Base-by-base conservation (phyloP, 2,888 invertebrate genomes). In the Colletes collaris region DNA sequence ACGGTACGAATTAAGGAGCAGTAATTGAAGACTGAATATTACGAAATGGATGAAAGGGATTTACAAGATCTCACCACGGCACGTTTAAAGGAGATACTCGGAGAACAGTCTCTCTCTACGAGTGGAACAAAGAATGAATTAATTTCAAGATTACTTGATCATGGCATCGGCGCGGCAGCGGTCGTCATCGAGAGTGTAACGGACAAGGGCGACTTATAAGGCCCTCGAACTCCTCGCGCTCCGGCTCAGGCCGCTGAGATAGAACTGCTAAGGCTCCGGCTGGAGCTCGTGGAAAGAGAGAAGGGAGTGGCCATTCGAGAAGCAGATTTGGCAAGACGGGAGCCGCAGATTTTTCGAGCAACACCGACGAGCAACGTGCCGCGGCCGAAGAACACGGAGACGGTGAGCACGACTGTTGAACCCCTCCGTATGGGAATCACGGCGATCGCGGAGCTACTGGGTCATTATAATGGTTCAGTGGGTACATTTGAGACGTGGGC, bases 221-320 rank as follows among this genome's bases (percentile, higher is more conserved):
- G 8, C 16, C 1, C 3, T n/a, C 63, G 2, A 27, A 27, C 49
- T 3, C 27, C 27, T 0, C 46, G 5, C 0, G 11, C 35, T 11
- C 8, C 52, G 5, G 53, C 37, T 16, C 52, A 37, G 5, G 3
- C 10, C 0, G n/a, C 37, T 0, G 53, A 64, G 11, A 40, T 53
- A 40, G 64, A 53, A 10, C 0, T 50, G 3, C 27, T 64, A 16
- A 64, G 37, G 11, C 53, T 52, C 0, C 50, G 52, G 16, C 52
- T 64, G 1, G 37, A 53, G 4, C 37, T 64, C 1, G 4, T 53
- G 16, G 16, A 64, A 4, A 64, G 53, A 13, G 53, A 53, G 53
- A 64, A 64, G 40, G 64, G 37, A 10, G 16, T 64, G 16, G 52
- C 64, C 5, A 16, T 64, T 4, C 52, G 64, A 2, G 64, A 53